Base-by-base conservation (phyloP, 2,113 vertebrate genomes). In the Columba livia region DNA sequence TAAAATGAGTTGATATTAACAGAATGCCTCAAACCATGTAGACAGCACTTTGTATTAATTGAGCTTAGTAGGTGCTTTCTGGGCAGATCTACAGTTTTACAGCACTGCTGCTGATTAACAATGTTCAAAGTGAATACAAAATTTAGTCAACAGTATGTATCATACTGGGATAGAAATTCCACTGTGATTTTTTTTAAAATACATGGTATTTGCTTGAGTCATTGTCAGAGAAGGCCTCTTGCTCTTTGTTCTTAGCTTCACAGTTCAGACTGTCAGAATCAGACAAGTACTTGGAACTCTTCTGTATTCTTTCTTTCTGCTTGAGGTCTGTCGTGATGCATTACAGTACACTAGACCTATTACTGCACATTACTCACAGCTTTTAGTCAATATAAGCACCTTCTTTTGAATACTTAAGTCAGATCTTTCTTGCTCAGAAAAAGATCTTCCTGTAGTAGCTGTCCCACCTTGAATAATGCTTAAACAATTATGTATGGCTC, bases 401-500 rank as follows among this genome's bases (percentile, higher is more conserved):
- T 57, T 70, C 28, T 47, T 42, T 17, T 6, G 19, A 71, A 64
- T 73, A 31, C 18, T 74, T 26, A 79, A 72, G 58, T 81, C 61
- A 67, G 5, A 34, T 84, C 11, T 40, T 74, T 81, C 42, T 79
- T 87, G 38, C 31, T 48, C 11, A 65, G 32, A 31, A 60, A 31
- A 67, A 62, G 12, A 24, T 83, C 16, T 64, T 82, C 40, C 17
- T 88, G 19, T 73, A 51, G 10, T 54, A 78, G 20, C 25, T 72
- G 29, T 69, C 18, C 32, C 0, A 0, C 38, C 17, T 50, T 90
- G 67, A 48, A 32, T 74, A 80, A 53, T 67, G 18, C 32, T 80
- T 56, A 34, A 57, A 32, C 21, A 47, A 53, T 71, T 73, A 17
- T 0, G 0, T 62, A 11, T 0, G 1, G 15, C 38, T 58, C 47